A percentile compares a stretch with the other conserved stretches of the same genome.
phyloP scores from a whole-genome alignment of 2,888 invertebrate genomes.

The Tachina fera region DNA sequence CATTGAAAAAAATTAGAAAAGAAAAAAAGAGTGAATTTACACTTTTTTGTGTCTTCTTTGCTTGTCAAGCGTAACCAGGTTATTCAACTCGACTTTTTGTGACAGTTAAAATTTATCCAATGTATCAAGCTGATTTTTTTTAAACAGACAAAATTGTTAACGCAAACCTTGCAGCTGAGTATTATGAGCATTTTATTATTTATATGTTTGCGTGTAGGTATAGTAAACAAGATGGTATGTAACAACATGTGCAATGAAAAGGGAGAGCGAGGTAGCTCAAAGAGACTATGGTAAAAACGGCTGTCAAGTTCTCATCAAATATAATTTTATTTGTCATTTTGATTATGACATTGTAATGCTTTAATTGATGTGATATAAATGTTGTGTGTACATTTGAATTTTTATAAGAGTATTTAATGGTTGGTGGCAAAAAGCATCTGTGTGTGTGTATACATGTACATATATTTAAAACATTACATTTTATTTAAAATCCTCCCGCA shows the following conservation, averaged over 20 bases:
- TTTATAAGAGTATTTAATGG: constrained; percentile 3
- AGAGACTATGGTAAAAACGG: constrained; percentile 63
- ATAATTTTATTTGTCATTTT: constrained; percentile 83
- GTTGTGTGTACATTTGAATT: neutral
- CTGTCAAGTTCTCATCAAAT: constrained; percentile 81
- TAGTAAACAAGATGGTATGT: constrained; percentile 5
- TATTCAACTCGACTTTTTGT: constrained; percentile 31
- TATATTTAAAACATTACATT: constrained; percentile 63
- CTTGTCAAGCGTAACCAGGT: constrained; percentile 47
- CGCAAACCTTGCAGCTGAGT: constrained; percentile 36
- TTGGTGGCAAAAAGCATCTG: constrained; percentile 15
- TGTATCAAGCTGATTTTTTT: constrained; percentile 17
- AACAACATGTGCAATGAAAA: neutral
- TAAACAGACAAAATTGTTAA: constrained; percentile 1
- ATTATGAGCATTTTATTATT: constrained; percentile 8
- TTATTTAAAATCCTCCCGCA: constrained; percentile 66
- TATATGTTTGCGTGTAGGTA: neutral
- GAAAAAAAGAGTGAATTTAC: constrained; percentile 28
- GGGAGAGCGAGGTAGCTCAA: neutral
- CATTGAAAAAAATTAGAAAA: neutral
- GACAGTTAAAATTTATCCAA: constrained; percentile 72
- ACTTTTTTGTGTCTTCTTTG: neutral
- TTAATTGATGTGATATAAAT: constrained; percentile 80
- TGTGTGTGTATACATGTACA: neutral
- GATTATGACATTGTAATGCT: constrained; percentile 83